These are phyloP conservation scores for Toxostoma redivivum DNA, from an alignment of 2,113 vertebrate genomes.

Conservation along the genomic window DNA sequence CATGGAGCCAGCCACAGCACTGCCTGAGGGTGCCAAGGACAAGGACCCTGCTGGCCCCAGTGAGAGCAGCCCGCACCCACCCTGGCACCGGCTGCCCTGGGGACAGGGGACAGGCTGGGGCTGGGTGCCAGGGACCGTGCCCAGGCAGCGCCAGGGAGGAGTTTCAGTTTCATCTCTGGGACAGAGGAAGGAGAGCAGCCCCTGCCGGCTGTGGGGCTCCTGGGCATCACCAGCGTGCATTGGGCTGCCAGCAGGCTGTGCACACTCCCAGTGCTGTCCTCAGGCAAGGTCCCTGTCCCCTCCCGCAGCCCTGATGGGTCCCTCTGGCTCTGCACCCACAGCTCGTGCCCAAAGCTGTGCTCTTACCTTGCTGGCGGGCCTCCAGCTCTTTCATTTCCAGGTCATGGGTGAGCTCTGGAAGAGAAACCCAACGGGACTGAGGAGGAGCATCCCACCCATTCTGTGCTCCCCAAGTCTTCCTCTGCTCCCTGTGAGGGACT, in stretches of 20 bases:
- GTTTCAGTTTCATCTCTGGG: neutral
- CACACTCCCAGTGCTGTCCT: neutral
- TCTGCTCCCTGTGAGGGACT: neutral
- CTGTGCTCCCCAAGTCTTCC: rapidly evolving
- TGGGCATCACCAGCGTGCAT: rapidly evolving
- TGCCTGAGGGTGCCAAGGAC: neutral
- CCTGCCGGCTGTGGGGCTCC: neutral
- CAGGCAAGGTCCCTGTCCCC: neutral
- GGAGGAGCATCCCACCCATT: neutral
- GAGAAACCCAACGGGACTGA: neutral
- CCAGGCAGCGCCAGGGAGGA: neutral
- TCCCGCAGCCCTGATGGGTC: neutral
- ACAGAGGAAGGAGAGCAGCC: neutral
- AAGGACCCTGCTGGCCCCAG: rapidly evolving
- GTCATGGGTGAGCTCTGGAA: slow-evolving; percentile 76
- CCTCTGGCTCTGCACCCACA: rapidly evolving
- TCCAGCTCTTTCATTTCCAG: slow-evolving; percentile 76
- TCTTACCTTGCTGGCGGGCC: slow-evolving; percentile 76
- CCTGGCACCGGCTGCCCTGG: neutral
- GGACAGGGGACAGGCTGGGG: neutral
- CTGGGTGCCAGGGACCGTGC: neutral
- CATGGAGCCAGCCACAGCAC: neutral
- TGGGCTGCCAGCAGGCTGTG: neutral
- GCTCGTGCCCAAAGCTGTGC: neutral
- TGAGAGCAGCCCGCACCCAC: rapidly evolving